These are phyloP conservation scores for Cynoglossus semilaevis DNA, from an alignment of 2,113 vertebrate species.

Conservation along the genomic window DNA sequence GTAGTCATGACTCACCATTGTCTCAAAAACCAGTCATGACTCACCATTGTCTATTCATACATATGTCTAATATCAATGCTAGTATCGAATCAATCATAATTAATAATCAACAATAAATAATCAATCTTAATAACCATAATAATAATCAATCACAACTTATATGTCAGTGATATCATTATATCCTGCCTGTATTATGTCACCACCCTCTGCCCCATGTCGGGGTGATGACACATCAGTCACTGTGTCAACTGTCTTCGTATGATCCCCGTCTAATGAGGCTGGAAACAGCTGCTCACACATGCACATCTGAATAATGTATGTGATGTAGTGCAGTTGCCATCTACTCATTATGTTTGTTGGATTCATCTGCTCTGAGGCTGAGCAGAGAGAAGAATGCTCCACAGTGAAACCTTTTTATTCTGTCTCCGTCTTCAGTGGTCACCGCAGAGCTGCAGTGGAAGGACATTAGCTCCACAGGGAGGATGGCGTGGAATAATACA, in stretches of 20 bases:
- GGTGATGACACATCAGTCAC: conserved; percentile 47
- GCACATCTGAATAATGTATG: conserved; percentile 72
- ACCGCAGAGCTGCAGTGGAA: not conserved
- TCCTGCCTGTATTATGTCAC: conserved; percentile 12
- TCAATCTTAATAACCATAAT: too few species aligned
- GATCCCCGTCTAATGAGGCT: conserved; percentile 65
- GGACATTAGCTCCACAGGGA: not conserved
- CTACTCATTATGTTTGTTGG: conserved; percentile 37
- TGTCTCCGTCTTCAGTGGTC: not conserved
- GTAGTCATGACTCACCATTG: too few species aligned
- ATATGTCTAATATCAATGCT: too few species aligned
- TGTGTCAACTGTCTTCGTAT: conserved; percentile 48
- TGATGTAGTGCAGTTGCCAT: conserved; percentile 24
- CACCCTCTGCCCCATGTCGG: conserved; percentile 24
- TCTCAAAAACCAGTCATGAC: too few species aligned
- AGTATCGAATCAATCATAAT: too few species aligned
- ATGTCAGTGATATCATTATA: not conserved
- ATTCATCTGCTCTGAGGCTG: conserved; percentile 1
- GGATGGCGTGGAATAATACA: not conserved
- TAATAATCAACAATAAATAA: too few species aligned
- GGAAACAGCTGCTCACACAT: conserved; percentile 63
- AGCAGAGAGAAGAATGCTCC: conserved; percentile 12
- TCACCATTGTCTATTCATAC: too few species aligned
- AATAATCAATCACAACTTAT: too few species aligned
- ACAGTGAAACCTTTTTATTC: not conserved